These are phyloP conservation scores for Zoanthus gigantus DNA, from an alignment of 92 coral and sea anemone genomes.

Conservation along the genomic window DNA sequence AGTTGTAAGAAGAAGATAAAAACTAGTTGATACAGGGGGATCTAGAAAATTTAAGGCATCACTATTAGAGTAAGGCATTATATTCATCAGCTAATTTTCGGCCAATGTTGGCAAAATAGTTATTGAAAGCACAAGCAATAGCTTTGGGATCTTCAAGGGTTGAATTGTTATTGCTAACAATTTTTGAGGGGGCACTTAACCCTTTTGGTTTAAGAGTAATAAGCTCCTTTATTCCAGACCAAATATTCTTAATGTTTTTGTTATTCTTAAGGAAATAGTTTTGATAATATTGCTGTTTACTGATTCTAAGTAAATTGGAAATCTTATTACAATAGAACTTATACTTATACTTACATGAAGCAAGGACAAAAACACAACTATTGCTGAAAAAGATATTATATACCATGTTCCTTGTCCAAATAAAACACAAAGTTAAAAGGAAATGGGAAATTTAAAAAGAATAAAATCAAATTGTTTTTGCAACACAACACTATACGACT, in stretches of 20 bases:
- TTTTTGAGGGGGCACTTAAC: too few species aligned
- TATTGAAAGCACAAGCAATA: conserved; percentile 31
- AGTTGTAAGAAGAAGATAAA: conserved; percentile 19
- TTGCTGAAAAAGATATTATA: too few species aligned
- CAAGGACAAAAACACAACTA: too few species aligned
- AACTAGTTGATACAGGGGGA: neutral
- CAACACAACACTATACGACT: too few species aligned
- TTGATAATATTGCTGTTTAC: conserved; percentile 56
- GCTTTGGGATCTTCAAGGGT: conserved; percentile 24
- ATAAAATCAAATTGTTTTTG: too few species aligned
- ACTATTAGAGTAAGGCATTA: conserved; percentile 17
- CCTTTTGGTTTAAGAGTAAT: conserved; percentile 52
- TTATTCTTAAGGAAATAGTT: conserved; percentile 44
- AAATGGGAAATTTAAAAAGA: too few species aligned
- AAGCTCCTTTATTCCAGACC: conserved; percentile 66
- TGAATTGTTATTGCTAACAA: neutral
- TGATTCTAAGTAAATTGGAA: conserved; percentile 43
- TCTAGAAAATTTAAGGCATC: conserved; percentile 17
- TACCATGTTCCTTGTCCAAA: too few species aligned
- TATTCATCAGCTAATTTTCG: conserved; percentile 22
- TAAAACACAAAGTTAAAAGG: too few species aligned
- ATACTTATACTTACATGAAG: too few species aligned
- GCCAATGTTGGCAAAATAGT: conserved; percentile 43
- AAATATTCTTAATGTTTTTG: conserved; percentile 48
- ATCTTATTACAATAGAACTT: conserved; percentile 50